Percentiles rank a stretch among this genome's conserved stretches.
Conservation (phyloP, 1,140 invertebrate species). For the Drosophila dunni region DNA sequence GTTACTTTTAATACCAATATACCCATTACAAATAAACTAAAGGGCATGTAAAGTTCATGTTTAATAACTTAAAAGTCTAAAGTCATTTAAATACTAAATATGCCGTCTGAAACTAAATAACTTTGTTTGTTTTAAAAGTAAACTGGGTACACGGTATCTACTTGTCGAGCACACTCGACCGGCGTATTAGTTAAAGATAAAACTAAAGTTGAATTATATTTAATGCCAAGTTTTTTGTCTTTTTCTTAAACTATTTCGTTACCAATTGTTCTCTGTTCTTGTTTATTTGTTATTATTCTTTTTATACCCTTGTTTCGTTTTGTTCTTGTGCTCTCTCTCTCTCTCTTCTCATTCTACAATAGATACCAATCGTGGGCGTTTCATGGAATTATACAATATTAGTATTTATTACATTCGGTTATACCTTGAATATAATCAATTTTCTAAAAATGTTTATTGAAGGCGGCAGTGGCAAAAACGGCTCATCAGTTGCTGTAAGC, state of each 20-base stretch:
- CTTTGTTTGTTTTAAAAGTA: not conserved
- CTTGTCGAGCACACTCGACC: slow-evolving; percentile 6
- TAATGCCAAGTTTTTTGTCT: not conserved
- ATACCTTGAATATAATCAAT: slow-evolving; percentile 87
- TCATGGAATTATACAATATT: slow-evolving; percentile 86
- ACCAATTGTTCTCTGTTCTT: slow-evolving; percentile 1
- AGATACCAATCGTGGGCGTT: slow-evolving; percentile 87
- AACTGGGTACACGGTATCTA: slow-evolving; percentile 12
- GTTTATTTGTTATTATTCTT: slow-evolving; percentile 37
- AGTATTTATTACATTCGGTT: slow-evolving; percentile 88
- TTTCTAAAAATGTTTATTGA: slow-evolving; percentile 89
- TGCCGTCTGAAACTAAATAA: not conserved
- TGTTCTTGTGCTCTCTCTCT: slow-evolving; percentile 53
- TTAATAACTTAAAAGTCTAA: not conserved
- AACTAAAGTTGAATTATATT: not conserved
- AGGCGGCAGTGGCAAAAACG: slow-evolving; percentile 98
- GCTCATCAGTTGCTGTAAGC: slow-evolving; percentile 94
- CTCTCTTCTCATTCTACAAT: slow-evolving; percentile 77
- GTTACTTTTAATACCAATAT: not conserved
- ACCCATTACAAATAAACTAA: not conserved
- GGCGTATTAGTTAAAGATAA: not conserved
- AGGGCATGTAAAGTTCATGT: not conserved
- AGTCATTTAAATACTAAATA: no score
- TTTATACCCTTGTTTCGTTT: slow-evolving; percentile 44
- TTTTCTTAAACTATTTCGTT: no score